phyloP scores from a whole-genome alignment of 2,888 invertebrate species.

The Himalopsyche japonica region DNA sequence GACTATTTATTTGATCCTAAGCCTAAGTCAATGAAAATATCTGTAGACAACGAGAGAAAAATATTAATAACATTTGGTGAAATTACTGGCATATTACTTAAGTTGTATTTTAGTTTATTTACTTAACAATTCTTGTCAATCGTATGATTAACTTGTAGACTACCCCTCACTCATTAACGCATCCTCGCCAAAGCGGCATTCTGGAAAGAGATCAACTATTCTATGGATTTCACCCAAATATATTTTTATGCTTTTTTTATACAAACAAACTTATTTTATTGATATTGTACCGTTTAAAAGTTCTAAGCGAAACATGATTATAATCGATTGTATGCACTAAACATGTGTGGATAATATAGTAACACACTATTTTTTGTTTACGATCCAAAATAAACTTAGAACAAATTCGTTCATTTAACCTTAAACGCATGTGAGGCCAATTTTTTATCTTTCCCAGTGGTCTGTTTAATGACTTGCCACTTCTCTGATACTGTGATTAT shows the following conservation, averaged over 20 bases:
- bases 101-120: too few relatives aligned
- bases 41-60: too few relatives aligned
- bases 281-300: neutral
- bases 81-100: too few relatives aligned
- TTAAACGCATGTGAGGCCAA: neutral
- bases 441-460: neutral
- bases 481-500: neutral
- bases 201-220: neutral
- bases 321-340: neutral
- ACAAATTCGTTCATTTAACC: neutral
- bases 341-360: neutral
- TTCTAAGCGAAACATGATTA: neutral
- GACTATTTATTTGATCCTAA: too few relatives aligned
- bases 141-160: neutral
- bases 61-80: too few relatives aligned
- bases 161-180: neutral
- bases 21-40: too few relatives aligned
- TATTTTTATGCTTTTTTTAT: neutral
- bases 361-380: neutral
- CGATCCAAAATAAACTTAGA: neutral
- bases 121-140: too few relatives aligned
- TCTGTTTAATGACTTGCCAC: neutral
- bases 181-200: neutral
- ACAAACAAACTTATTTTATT: slow-evolving; percentile 1
- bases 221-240: neutral